Evolutionary conservation across 2,888 invertebrate species (phyloP).

Genomic region (Oligia fasciuncula): DNA sequence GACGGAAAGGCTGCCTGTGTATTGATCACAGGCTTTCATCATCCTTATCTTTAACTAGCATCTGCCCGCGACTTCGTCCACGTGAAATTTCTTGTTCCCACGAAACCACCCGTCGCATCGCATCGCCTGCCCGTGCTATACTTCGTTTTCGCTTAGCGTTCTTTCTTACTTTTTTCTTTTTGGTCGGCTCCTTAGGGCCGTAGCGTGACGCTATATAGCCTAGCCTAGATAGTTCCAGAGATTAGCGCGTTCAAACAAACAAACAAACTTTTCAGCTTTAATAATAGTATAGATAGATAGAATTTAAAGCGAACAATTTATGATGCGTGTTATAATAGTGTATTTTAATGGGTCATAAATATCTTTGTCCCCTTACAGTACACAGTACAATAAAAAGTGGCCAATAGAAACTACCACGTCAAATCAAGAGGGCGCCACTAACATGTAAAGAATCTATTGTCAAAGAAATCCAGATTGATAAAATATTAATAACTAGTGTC

Average conservation of each 20-base stretch:
- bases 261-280: not conserved
- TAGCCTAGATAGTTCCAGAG: not conserved
- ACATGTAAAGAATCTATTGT: not conserved
- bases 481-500: not conserved
- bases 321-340: conserved; percentile 8
- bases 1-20: not conserved
- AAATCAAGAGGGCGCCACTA: conserved; percentile 17
- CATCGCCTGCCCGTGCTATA: not conserved
- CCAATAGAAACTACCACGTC: not conserved
- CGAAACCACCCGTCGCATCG: not conserved
- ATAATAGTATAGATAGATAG: not conserved
- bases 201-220: not conserved
- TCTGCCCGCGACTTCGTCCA: not conserved
- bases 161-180: not conserved
- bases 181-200: not conserved
- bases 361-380: not conserved
- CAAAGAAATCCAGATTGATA: not conserved
- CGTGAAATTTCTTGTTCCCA: not conserved
- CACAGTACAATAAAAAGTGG: not conserved
- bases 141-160: no score
- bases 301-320: conserved; percentile 15
- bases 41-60: not conserved
- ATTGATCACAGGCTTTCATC: not conserved
- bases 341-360: not conserved
- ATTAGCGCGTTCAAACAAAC: not conserved